These are phyloP conservation scores for Gallinago stenura DNA, from an alignment of 2,797 vertebrate genomes.

Conservation along the genomic window DNA sequence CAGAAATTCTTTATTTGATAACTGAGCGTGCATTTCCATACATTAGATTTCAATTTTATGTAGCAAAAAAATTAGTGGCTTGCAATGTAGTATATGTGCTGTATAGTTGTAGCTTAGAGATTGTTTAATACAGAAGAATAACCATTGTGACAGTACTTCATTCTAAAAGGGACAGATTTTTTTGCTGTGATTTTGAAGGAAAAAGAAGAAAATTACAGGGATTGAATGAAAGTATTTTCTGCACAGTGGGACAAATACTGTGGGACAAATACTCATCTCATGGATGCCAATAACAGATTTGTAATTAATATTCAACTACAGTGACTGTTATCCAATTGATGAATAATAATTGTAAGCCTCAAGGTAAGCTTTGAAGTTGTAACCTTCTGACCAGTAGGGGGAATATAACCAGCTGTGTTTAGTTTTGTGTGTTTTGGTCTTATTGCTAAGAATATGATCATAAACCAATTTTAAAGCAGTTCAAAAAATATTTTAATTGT, in stretches of 20 bases:
- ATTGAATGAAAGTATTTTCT: neutral
- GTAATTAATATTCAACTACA: neutral
- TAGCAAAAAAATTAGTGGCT: neutral
- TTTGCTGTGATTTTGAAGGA: neutral
- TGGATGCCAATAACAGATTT: neutral
- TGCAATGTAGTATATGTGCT: neutral
- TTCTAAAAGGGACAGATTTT: neutral
- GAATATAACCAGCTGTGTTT: neutral
- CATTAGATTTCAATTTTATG: neutral
- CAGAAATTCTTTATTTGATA: neutral
- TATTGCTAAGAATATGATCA: neutral
- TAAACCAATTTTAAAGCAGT: neutral
- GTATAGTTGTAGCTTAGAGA: neutral
- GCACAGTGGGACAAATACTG: neutral
- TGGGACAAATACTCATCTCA: neutral
- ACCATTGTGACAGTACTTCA: neutral
- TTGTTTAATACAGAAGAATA: neutral
- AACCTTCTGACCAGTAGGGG: neutral
- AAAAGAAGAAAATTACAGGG: neutral
- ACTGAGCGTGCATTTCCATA: neutral
- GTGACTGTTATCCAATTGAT: neutral
- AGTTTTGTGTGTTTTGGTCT: neutral
- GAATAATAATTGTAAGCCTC: neutral
- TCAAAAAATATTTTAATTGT: neutral
- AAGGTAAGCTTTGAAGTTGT: neutral